Conservation (phyloP, 2,797 vertebrate genomes). For the Cyprinella venusta region DNA sequence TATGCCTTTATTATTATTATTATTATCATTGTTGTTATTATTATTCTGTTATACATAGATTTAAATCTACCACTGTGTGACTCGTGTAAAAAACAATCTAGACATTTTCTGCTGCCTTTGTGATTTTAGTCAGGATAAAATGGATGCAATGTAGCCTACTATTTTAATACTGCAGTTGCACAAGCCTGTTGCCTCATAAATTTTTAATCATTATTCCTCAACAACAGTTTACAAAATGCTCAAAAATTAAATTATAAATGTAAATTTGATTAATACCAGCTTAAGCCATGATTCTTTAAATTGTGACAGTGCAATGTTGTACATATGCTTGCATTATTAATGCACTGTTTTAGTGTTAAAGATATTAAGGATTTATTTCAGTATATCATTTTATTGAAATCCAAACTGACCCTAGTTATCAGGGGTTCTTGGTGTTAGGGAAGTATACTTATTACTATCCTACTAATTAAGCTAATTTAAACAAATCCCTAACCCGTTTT, state of each 20-base stretch:
- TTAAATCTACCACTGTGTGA: not conserved
- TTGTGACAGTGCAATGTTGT: not conserved
- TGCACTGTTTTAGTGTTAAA: no score
- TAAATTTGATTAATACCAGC: not conserved
- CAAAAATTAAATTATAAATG: no score
- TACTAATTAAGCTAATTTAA: not conserved
- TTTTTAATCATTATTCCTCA: not conserved
- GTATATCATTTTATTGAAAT: no score
- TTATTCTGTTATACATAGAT: not conserved
- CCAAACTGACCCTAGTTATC: no score
- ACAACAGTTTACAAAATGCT: not conserved
- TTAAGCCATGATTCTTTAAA: not conserved
- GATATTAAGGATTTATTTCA: no score
- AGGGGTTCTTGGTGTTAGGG: not conserved
- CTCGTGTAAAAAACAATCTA: no score
- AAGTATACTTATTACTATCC: not conserved
- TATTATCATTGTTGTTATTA: no score
- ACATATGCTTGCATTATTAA: not conserved
- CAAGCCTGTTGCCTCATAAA: not conserved
- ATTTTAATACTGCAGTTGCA: not conserved
- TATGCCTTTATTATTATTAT: not conserved
- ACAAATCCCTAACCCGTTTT: not conserved
- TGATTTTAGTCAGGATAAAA: not conserved
- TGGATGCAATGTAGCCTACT: not conserved
- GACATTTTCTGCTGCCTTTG: not conserved